These are phyloP conservation scores for Diloba caeruleocephala DNA, from an alignment of 2,888 invertebrate genomes.

Conservation along the genomic window DNA sequence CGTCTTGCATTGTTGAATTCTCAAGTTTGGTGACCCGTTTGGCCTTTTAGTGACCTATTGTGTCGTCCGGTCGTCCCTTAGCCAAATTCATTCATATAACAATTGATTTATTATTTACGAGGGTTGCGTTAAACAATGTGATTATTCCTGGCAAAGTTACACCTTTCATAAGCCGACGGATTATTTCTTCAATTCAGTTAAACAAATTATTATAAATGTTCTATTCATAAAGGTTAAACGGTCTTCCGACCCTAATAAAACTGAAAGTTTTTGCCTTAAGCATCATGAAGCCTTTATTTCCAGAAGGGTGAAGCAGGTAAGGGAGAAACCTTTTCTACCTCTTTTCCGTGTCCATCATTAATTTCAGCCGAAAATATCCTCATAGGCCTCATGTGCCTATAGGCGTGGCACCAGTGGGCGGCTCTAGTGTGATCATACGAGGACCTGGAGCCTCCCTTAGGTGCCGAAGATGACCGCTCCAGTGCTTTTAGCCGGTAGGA, in stretches of 20 bases:
- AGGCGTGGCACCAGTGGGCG: too few species aligned
- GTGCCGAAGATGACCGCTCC: too few species aligned
- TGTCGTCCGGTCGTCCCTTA: conserved; percentile 21
- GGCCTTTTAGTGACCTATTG: conserved; percentile 41
- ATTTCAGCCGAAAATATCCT: too few species aligned
- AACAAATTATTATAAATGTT: conserved; percentile 3
- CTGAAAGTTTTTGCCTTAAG: conserved; percentile 1
- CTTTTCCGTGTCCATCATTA: too few species aligned
- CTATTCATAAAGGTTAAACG: conserved; percentile 9
- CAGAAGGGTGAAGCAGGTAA: not conserved
- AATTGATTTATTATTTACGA: conserved; percentile 35
- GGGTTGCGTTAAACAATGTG: conserved; percentile 33
- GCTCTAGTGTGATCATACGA: too few species aligned
- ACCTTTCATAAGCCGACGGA: conserved; percentile 1
- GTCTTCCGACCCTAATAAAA: not conserved
- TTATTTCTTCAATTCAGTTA: conserved; percentile 13
- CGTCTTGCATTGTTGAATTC: conserved; percentile 39
- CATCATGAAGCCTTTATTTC: not conserved
- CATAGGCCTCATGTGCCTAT: too few species aligned
- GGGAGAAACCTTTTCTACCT: not conserved
- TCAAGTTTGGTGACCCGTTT: conserved; percentile 38
- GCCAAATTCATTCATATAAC: conserved; percentile 2
- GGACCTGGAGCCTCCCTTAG: too few species aligned
- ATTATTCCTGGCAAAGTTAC: conserved; percentile 18
- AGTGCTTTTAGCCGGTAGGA: too few species aligned